Base-by-base conservation (phyloP, 2,888 invertebrate species). In the Agonum fuliginosum region DNA sequence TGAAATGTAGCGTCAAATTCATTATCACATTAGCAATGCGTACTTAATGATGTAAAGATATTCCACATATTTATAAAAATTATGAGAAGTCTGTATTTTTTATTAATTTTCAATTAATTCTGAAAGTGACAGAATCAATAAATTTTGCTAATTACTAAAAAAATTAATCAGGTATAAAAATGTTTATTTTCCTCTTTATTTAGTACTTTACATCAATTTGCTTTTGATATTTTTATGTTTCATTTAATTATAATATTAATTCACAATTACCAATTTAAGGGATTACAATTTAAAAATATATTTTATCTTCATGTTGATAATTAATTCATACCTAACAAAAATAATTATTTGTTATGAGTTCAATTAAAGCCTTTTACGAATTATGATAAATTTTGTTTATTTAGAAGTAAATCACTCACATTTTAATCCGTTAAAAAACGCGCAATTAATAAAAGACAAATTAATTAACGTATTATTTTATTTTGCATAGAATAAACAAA, bases 241-340 rank as follows among this genome's bases (percentile, higher is more conserved):
- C 65, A 37, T 37, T 67, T 41, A 67, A 67, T 67, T 67, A 41
- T 20, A 41, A 41, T 67, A 67, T 41, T 30, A 67, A 67, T 67
- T 41, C 12, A 30, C 67, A 67, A 67, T 67, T 67, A 67, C 17
- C 19, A 30, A 62, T 37, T 62, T 20, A 62, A 62, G 34, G 62
- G 62, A 62, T 62, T 62, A 62, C 62, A 62, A 30, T 17, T 19
- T 62, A 62, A 62, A 34, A 34, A 34, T 62, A 27, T 54, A 62
- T 62, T 48, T 62, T 62, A 62, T 62, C 62, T 62, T 62, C 54
- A 24, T 27, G 22, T 22, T 24, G 54, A 27, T 54, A 54, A 54
- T 54, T 54, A 54, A 54, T 54, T 54, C 24, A 24, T 54, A 5
- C 24, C 54, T 54, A 54, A 54, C 54, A 54, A 54, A 54, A n/a